Percentiles rank a stretch among this genome's conserved stretches.
These are phyloP conservation scores for Burhinus oedicnemus DNA, from an alignment of 2,113 vertebrate genomes.

Conservation along the genomic window DNA sequence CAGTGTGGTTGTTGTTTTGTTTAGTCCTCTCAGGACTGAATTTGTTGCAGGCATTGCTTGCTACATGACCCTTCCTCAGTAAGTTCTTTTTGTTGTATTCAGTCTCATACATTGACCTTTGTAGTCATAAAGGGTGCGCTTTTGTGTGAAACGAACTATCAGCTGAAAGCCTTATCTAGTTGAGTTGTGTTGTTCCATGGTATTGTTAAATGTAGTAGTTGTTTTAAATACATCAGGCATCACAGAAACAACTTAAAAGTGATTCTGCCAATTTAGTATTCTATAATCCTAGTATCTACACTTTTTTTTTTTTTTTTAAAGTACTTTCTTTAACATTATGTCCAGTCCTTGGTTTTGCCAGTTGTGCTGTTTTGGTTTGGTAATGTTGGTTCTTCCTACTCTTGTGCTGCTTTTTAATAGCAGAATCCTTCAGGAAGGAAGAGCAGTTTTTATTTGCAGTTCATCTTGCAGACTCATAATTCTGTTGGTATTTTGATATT, in stretches of 20 bases:
- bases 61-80: background rate
- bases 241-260: background rate
- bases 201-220: background rate
- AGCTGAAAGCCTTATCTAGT: background rate
- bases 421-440: background rate
- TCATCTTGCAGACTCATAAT: background rate
- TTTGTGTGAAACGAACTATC: background rate
- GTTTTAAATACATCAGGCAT: background rate
- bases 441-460: background rate
- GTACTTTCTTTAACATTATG: background rate
- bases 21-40: background rate
- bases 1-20: background rate
- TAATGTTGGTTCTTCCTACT: background rate
- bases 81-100: background rate
- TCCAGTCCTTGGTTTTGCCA: background rate
- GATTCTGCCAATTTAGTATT: background rate
- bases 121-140: background rate
- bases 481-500: background rate
- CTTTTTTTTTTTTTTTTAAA: background rate
- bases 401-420: background rate
- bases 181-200: background rate
- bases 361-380: background rate
- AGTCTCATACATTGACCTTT: background rate
- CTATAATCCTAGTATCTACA: background rate
- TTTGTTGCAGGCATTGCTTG: background rate